phyloP scores from a whole-genome alignment of 2,888 invertebrate species.

The Prosapia bicincta region DNA sequence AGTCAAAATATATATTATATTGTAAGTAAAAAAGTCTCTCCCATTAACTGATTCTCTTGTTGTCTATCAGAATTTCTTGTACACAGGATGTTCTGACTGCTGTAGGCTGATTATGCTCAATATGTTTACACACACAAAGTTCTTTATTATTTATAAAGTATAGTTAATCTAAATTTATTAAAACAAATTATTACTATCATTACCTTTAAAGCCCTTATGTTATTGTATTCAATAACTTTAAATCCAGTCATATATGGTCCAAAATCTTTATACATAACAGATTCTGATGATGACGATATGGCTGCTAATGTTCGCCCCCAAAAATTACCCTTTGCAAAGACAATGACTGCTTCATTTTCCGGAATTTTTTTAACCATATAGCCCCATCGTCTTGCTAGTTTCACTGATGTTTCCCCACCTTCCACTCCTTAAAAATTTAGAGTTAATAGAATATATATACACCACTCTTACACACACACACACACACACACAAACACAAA shows the following conservation, averaged over 20 bases:
- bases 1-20: too few species aligned
- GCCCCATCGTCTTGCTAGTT: conserved; percentile 91
- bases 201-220: conserved; percentile 75
- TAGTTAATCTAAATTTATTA: too few species aligned
- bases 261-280: conserved; percentile 72
- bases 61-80: too few species aligned
- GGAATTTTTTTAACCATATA: conserved; percentile 84
- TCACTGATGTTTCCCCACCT: conserved; percentile 90
- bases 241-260: conserved; percentile 95
- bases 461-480: too few species aligned
- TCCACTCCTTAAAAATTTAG: conserved; percentile 64
- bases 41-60: too few species aligned
- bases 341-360: conserved; percentile 76
- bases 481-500: too few species aligned
- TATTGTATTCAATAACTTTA: conserved; percentile 80
- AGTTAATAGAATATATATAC: neutral
- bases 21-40: too few species aligned
- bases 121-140: too few species aligned
- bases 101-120: too few species aligned
- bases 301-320: conserved; percentile 94
- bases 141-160: too few species aligned
- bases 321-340: conserved; percentile 91
- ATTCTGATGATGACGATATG: conserved; percentile 85
- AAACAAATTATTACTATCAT: too few species aligned
- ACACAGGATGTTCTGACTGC: too few species aligned